phyloP scores from a whole-genome alignment of 2,888 invertebrate genomes.

The Orchesellides sinensis region DNA sequence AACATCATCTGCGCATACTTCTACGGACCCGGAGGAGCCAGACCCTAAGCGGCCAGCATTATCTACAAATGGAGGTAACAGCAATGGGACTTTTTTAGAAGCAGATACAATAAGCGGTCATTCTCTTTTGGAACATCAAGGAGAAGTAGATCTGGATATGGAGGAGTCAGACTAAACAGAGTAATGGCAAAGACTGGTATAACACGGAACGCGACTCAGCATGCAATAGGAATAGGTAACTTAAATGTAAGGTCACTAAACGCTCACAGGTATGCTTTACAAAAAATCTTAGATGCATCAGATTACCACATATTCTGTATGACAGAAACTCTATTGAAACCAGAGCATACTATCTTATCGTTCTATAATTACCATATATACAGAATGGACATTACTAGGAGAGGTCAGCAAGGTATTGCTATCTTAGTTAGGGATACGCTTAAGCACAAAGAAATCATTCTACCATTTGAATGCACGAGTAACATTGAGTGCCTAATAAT shows the following conservation, averaged over 20 bases:
- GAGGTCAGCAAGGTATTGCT: not conserved
- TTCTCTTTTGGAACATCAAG: not conserved
- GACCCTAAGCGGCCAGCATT: not conserved
- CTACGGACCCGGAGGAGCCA: not conserved
- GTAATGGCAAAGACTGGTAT: no score
- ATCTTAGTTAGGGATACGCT: no score
- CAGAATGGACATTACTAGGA: not conserved
- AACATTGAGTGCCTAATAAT: no score
- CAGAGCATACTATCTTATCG: not conserved
- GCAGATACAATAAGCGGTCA: not conserved
- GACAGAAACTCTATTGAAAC: not conserved
- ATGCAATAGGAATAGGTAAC: not conserved
- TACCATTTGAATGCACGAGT: no score
- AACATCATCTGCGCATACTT: no score
- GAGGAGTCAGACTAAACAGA: no score
- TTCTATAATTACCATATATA: not conserved
- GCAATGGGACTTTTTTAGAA: not conserved
- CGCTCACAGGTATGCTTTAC: not conserved
- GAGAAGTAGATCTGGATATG: no score
- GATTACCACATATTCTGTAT: not conserved
- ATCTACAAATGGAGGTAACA: no score
- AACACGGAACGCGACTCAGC: no score
- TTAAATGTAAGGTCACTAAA: not conserved
- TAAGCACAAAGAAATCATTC: no score
- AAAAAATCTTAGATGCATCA: not conserved